Evolutionary conservation across 2,888 invertebrate genomes (phyloP).

Genomic region (Adelphocoris suturalis): DNA sequence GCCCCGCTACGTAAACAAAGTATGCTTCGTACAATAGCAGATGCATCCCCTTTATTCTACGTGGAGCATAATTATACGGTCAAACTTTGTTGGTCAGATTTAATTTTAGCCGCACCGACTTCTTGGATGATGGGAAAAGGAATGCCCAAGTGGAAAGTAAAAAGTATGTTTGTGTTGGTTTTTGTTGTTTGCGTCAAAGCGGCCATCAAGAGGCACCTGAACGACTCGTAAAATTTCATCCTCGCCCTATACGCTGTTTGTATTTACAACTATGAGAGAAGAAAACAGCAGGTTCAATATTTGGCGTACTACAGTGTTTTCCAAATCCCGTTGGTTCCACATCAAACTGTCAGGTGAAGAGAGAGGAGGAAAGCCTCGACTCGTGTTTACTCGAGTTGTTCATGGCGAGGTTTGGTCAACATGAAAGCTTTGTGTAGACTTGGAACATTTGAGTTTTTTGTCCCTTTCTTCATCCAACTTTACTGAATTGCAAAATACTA

Average conservation of each 20-base stretch:
- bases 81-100: too few species aligned
- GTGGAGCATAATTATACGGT: too few species aligned
- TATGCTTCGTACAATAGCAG: too few species aligned
- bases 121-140: too few species aligned
- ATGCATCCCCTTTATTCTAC: too few species aligned
- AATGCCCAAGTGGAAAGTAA: too few species aligned
- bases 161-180: too few species aligned
- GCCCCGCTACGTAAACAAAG: too few species aligned
- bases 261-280: neutral
- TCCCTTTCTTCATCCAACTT: neutral
- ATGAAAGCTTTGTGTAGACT: neutral
- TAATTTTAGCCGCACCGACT: too few species aligned
- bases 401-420: conserved; percentile 9
- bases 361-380: neutral
- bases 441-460: neutral
- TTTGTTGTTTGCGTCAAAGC: too few species aligned
- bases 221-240: too few species aligned
- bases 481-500: neutral
- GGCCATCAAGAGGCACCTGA: too few species aligned
- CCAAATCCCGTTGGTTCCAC: neutral
- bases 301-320: conserved; percentile 6
- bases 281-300: conserved; percentile 16
- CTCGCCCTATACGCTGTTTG: neutral
- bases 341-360: neutral
- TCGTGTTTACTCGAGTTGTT: conserved; percentile 8